Evolutionary conservation across 1,140 invertebrate genomes (phyloP), one percentile per base, ranked within the genome.

Genomic region (Calephelis virginiensis): DNA sequence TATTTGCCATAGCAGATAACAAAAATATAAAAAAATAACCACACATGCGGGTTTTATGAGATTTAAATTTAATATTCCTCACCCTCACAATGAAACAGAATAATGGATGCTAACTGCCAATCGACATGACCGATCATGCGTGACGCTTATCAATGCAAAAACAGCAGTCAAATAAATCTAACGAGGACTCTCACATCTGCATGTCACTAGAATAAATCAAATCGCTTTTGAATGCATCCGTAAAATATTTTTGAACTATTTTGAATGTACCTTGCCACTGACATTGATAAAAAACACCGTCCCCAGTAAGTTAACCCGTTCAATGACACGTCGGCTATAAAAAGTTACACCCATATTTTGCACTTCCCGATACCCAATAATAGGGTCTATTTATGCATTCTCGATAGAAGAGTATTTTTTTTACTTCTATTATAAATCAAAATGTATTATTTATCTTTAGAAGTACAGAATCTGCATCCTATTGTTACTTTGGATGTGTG

Each of bases 401-500:
- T 85, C 86, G 73, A 89, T 91, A 89, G 89, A 89, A 89, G 86
- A 88, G 89, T 89, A 85, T 86, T 89, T 89, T 87, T n/a, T 89
- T 89, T 85, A 86, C 83, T 77, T 86, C 80, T 75, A 89, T 91
- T 91, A 89, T 91, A 89, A 89, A 91, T 91, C 88, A 91, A 89
- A 91, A 88, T 89, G 86, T 91, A 91, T 91, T 91, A 91, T 91
- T 91, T 91, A 89, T 91, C 86, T 90, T 88, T 87, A 83, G 78
- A 89, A 81, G 85, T 85, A 81, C 81, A 68, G 78, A 89, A 89
- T 91, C 89, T 91, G 89, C 89, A 91, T 91, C 89, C 89, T 75
- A 89, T 91, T 91, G 89, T 91, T 86, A 85, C 85, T 85, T 81
- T 76, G 82, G 80, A 81, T 88, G 71, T 89, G 88, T 76, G 88